Base-by-base conservation (phyloP, 2,113 vertebrate species). In the Gymnarchus niloticus region DNA sequence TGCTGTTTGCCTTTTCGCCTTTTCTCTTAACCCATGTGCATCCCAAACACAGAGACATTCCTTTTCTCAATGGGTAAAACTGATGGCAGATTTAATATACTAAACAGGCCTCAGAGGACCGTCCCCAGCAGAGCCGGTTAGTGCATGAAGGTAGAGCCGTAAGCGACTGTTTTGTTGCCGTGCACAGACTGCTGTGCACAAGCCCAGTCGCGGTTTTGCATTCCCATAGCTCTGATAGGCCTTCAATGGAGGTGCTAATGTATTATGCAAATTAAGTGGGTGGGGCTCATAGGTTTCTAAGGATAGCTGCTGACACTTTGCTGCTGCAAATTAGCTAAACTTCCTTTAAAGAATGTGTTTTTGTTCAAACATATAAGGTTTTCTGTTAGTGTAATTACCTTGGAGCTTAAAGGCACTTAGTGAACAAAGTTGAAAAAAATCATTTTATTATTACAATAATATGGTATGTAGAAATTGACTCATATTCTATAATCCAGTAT, bases 191-290 rank as follows among this genome's bases (percentile, higher is more conserved):
- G 23, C 80, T 54, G 25, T 14, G 48, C 80, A 56, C 21, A 23
- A 25, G 83, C 65, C 33, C 49, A 77, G 51, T 37, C 48, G 49
- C 28, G 6, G 48, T 33, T 85, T 78, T n/a, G 14, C 49, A 65
- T 77, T 77, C 52, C 65, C 84, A n/a, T 28, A 9, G 37, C 49
- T 54, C 61, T 77, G 61, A 76, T 56, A 44, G 28, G 49, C 51
- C 48, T 12, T 61, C 51, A 19, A 17, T 19, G 44, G 25, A 48
- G 23, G n/a, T 56, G 25, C 81, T 28, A 21, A 33, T 19, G 17
- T 76, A 28, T 76, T 76, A 76, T 76, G 49, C 84, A 76, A 76
- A 85, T 85, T 52, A 41, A n/a, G 28, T 17, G 33, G 17, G 57
- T 23, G 19, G 51, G 8, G 84, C 33, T 46, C 65, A 19, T 41